These are phyloP conservation scores for Metopolophium dirhodum DNA, from an alignment of 1,140 invertebrate genomes.

Conservation along the genomic window DNA sequence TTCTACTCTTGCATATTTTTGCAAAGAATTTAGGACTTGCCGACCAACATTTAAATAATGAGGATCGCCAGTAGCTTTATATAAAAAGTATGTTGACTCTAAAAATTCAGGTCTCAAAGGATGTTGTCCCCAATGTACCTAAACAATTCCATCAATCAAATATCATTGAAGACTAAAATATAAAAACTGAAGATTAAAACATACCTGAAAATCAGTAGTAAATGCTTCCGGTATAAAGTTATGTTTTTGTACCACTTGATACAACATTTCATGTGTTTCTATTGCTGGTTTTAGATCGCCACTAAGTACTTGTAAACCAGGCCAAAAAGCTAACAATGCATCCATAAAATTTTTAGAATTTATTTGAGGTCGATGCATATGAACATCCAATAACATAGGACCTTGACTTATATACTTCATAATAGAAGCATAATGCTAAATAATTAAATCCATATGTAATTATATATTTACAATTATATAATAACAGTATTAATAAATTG, in stretches of 20 bases:
- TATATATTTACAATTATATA: not conserved
- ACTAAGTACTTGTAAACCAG: conserved; percentile 91
- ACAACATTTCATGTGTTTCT: conserved; percentile 96
- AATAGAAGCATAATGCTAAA: conserved; percentile 91
- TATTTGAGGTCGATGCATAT: conserved; percentile 96
- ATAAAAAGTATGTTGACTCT: conserved; percentile 97
- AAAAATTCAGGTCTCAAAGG: conserved; percentile 96
- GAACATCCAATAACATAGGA: conserved; percentile 94
- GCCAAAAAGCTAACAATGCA: conserved; percentile 96
- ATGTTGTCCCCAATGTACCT: conserved; percentile 98
- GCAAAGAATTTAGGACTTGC: conserved; percentile 87
- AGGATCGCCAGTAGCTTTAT: conserved; percentile 91
- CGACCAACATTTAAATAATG: conserved; percentile 95
- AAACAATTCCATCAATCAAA: conserved; percentile 58
- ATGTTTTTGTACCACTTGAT: conserved; percentile 95
- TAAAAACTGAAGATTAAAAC: conserved; percentile 58
- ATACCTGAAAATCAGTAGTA: conserved; percentile 88
- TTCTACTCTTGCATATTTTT: conserved; percentile 88
- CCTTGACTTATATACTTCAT: conserved; percentile 98
- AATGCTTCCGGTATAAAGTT: conserved; percentile 98
- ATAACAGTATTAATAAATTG: not conserved
- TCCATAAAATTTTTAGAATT: conserved; percentile 98
- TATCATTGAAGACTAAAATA: not conserved
- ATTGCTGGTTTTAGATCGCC: conserved; percentile 96
- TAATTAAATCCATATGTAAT: conserved; percentile 48